Evolutionary conservation across 2,113 vertebrate species (phyloP), one percentile per base, ranked within the genome.

Genomic region (Egretta garzetta): DNA sequence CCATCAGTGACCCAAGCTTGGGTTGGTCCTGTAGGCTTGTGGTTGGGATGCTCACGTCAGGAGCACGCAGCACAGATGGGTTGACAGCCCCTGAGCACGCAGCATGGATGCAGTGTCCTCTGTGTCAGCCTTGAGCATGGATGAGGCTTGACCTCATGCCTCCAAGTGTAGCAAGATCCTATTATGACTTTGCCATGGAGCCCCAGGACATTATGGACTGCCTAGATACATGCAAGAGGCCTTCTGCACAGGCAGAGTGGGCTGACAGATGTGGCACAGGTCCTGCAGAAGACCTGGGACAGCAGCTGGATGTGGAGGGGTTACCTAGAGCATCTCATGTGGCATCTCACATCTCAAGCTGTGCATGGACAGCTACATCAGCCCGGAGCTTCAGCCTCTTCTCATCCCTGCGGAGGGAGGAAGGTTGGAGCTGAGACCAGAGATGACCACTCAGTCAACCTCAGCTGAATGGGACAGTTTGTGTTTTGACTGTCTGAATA

Each of bases 1-100:
- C 14, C 32, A 12, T 37, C 70, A 37, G 30, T 70, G 55, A 49
- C 14, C 14, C 49, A 41, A 43, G 33, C 15, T 22, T 27, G 10
- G 59, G 22, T 43, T 72, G 18, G 15, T 24, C 12, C 35, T 33
- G 8, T 33, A 37, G 32, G 32, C 35, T 43, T 1, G 0, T 35
- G 43, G 9, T n/a, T 62, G 39, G n/a, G 17, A 27, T 49, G 21
- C 11, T 77, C 9, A 5, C 27, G 9, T 56, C 24, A 41, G 47
- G 35, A 84, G 21, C 28, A 60, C 9, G 12, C n/a, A 70, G 24
- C 28, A 26, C 39, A 55, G 28, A 47, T 24, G 32, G 28, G 23
- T 41, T 63, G 21, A 33, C 56, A 41, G n/a, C 14, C 26, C 21
- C 55, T 26, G 20, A 41, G 39, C 35, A 10, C 28, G 24, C 28